These are phyloP conservation scores for Acanthurus leucopareius DNA, from an alignment of 2,797 vertebrate genomes.

Conservation along the genomic window DNA sequence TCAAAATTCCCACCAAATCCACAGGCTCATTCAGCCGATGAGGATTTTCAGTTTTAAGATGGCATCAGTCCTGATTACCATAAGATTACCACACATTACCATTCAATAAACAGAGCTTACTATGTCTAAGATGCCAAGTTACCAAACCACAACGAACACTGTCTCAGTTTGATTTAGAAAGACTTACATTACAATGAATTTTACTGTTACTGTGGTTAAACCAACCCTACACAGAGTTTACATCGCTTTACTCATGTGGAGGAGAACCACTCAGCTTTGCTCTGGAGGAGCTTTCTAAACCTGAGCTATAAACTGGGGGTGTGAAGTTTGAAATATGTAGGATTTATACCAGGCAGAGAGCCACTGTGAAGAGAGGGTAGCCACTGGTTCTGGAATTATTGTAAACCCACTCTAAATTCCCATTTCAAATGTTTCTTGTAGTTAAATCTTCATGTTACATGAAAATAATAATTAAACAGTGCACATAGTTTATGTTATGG, in stretches of 20 bases:
- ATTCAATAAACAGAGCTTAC: constrained; percentile 48
- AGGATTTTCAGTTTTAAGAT: constrained; percentile 77
- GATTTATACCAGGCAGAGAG: constrained; percentile 12
- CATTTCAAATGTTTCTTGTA: constrained; percentile 2
- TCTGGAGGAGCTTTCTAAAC: constrained; percentile 6
- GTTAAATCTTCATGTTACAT: constrained; percentile 1
- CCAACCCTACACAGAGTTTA: background rate
- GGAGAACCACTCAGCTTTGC: background rate
- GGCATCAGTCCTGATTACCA: constrained; percentile 67
- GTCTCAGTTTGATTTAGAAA: constrained; percentile 16
- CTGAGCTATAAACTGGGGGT: background rate
- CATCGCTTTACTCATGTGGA: constrained; percentile 16
- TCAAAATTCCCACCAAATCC: constrained; percentile 77
- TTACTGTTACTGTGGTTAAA: constrained; percentile 20
- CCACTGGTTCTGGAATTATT: background rate
- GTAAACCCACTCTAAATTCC: background rate
- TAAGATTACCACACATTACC: constrained; percentile 77
- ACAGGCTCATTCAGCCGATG: constrained; percentile 71
- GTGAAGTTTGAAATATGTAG: constrained; percentile 21
- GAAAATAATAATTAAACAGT: background rate
- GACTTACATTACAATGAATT: background rate
- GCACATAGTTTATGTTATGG: background rate
- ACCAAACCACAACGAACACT: constrained; percentile 40
- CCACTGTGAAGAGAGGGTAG: constrained; percentile 2
- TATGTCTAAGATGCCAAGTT: constrained; percentile 21